These are phyloP conservation scores for Philypnodon macrostomus DNA, from an alignment of 2,797 vertebrate genomes.

Conservation along the genomic window DNA sequence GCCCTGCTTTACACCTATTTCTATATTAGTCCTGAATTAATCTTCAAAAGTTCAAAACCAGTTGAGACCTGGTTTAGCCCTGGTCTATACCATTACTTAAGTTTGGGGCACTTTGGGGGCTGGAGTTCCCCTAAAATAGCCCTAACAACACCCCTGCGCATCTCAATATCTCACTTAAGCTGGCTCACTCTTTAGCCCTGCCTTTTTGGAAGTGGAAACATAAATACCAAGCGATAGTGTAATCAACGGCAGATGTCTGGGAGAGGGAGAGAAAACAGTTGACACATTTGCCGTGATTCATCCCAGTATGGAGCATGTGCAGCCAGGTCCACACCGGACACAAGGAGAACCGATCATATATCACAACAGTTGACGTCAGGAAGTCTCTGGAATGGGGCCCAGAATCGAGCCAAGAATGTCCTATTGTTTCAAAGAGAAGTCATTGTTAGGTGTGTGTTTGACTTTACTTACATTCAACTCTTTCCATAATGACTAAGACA, in stretches of 20 bases:
- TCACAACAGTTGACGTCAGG: conserved; percentile 70
- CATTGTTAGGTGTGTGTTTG: conserved; percentile 30
- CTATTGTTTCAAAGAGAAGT: conserved; percentile 58
- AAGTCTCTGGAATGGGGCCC: conserved; percentile 55
- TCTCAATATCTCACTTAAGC: background rate
- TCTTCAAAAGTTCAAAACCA: no score
- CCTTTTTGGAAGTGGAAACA: conserved; percentile 3
- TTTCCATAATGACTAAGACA: conserved; percentile 21
- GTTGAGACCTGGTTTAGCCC: no score
- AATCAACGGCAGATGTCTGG: conserved; percentile 59
- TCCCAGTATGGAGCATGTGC: conserved; percentile 23
- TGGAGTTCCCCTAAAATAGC: no score
- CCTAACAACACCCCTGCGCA: no score
- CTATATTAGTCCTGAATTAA: no score
- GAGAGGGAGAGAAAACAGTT: conserved; percentile 30
- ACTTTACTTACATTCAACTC: conserved; percentile 23
- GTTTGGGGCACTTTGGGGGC: no score
- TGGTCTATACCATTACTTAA: no score
- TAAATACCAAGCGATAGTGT: conserved; percentile 41
- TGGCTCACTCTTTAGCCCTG: conserved; percentile 14
- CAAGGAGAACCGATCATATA: conserved; percentile 42
- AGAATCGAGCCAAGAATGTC: conserved; percentile 44
- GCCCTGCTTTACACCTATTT: no score
- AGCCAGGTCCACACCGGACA: conserved; percentile 30
- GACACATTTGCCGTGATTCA: conserved; percentile 54